Evolutionary conservation across 2,888 invertebrate species (phyloP), one percentile per base, ranked within the genome.

Genomic region (Brenthis daphne): DNA sequence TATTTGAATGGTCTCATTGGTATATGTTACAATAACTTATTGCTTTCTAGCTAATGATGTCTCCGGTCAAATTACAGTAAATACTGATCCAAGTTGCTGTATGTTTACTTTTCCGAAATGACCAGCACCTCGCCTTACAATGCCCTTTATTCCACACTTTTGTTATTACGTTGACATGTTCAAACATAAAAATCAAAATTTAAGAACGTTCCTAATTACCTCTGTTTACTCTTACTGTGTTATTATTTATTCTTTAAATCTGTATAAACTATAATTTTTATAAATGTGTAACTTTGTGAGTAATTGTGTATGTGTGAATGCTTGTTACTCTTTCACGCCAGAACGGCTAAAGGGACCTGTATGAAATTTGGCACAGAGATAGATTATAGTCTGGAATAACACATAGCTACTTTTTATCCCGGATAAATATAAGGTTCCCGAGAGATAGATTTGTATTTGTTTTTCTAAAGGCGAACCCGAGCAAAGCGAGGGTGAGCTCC

Each of bases 51-150:
- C 43, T 54, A 61, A 63, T 50, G 57, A 60, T 51, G 54, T 65
- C 57, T 51, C 48, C 55, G 63, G 56, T 61, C 61, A 61, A 61
- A 57, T 65, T 53, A 65, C 51, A 47, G 51, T 65, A 65, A 65
- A 61, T 65, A 57, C 56, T 69, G 65, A 60, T 57, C 68, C 16
- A 65, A 72, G 60, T 70, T 66, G 70, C 60, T 66, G 60, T 66
- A 64, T 70, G 70, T 72, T 72, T 66, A 70, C 63, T 51, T 68
- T 53, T 47, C 33, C 55, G 53, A 70, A 72, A 68, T 66, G 70
- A 70, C 70, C 66, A 57, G 33, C 68, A 37, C 60, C 66, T 64
- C 66, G 53, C 55, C 60, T 66, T 57, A 68, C 70, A 64, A 58
- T 65, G 65, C 54, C 57, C 64, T 67, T 60, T 67, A 70, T 60